Conservation (phyloP, 2,113 vertebrate species). For the Motacilla tschutschensis region DNA sequence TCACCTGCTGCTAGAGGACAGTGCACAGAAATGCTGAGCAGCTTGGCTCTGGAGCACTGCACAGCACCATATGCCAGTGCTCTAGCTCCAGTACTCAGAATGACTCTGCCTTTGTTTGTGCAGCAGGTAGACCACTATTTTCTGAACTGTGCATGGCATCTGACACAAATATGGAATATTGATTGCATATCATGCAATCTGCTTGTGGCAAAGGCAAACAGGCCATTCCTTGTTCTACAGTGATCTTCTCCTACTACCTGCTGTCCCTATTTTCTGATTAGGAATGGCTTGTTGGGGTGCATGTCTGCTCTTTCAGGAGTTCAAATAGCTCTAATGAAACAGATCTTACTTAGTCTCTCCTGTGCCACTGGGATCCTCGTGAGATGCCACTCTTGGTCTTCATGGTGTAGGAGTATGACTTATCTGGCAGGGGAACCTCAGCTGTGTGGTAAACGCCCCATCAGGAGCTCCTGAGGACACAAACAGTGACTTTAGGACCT, state of each 20-base stretch:
- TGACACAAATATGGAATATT: not conserved
- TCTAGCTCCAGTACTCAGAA: not conserved
- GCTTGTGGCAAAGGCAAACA: not conserved
- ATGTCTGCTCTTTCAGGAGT: not conserved
- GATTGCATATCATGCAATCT: not conserved
- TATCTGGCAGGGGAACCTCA: not conserved
- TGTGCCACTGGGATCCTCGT: not conserved
- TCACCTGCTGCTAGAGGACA: not conserved
- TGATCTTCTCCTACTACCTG: not conserved
- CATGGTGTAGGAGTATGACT: not conserved
- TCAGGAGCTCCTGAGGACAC: not conserved
- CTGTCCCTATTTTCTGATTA: not conserved
- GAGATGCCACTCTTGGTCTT: not conserved
- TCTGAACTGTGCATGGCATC: not conserved
- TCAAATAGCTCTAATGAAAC: not conserved
- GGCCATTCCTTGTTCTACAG: not conserved
- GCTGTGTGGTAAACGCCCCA: not conserved
- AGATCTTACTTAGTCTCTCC: rapidly evolving
- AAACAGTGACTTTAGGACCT: not conserved
- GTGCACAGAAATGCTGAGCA: not conserved
- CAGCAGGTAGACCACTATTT: not conserved
- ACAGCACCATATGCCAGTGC: not conserved
- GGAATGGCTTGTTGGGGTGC: not conserved
- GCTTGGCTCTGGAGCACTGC: not conserved
- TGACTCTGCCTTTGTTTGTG: not conserved